Base-by-base conservation (phyloP, 2,888 invertebrate genomes). In the Nudaria mundana region DNA sequence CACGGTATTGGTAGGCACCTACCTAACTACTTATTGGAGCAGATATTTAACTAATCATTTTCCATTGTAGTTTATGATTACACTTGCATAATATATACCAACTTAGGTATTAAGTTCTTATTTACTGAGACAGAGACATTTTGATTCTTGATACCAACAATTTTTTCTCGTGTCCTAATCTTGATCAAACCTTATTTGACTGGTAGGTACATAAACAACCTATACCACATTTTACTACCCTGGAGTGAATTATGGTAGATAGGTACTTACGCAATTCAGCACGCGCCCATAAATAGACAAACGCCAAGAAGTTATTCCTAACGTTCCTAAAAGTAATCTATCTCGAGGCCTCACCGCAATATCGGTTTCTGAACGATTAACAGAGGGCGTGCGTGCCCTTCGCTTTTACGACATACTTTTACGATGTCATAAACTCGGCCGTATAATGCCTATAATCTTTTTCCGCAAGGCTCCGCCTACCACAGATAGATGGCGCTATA, bases 311-410 rank as follows among this genome's bases (percentile, higher is more conserved):
- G 80, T 81, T 82, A 82, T 84, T 81, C 75, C 75, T 76, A 78
- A 74, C 79, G 71, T 78, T 76, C 69, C 73, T 71, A 72, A 78
- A 59, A 82, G 83, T 81, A 83, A 87, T 87, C 85, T 86, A 87
- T 87, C 84, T 81, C 67, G 76, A 77, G 81, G 80, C 84, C 79
- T 81, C 79, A 71, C 80, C 81, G 78, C 86, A 85, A 86, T 88
- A 88, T 86, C 85, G 87, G 84, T 88, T 88, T 83, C 85, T 81
- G 80, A 84, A 81, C 88, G 85, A 87, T 88, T 87, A 88, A 86
- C 86, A 86, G 84, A 85, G 87, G 85, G 87, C 86, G 87, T 84
- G 83, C 82, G 84, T 82, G 84, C 86, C 86, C 87, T 86, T 81
- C 81, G 80, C 63, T 79, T 88, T 88, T 87, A 88, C 76, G 78